Conservation (phyloP, 2,888 invertebrate genomes). For the Myopa tessellatipennis region DNA sequence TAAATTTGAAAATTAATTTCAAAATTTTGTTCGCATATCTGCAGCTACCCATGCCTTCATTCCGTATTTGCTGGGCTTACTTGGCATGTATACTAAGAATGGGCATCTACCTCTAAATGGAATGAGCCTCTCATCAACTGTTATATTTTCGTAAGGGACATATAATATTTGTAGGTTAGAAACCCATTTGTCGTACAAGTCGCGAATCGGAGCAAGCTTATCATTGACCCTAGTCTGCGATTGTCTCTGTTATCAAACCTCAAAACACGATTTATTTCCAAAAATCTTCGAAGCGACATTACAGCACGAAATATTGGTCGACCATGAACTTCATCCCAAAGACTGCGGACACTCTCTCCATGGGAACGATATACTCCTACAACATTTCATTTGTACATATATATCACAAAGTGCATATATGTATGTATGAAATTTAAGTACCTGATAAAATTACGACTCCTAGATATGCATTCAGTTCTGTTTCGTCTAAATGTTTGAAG, state of each 20-base stretch:
- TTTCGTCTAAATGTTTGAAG: constrained; percentile 13
- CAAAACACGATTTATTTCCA: too few relatives aligned
- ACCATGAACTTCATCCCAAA: constrained; percentile 25
- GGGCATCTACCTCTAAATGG: constrained; percentile 2
- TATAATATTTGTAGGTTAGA: constrained; percentile 9
- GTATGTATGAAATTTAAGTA: constrained; percentile 1
- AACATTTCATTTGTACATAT: constrained; percentile 7
- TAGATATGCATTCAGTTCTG: neutral
- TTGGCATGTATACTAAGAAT: constrained; percentile 21
- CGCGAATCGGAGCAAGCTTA: constrained; percentile 33
- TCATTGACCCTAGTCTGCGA: constrained; percentile 7
- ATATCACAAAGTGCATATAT: constrained; percentile 9
- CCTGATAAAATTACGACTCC: neutral
- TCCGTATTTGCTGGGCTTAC: constrained; percentile 20
- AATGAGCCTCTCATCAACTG: constrained; percentile 22
- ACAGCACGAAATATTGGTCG: constrained; percentile 27
- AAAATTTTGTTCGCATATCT: constrained; percentile 19
- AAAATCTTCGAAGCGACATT: constrained; percentile 22
- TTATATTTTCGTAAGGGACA: constrained; percentile 27
- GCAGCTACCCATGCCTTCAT: constrained; percentile 25
- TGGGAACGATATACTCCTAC: constrained; percentile 20
- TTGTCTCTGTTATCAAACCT: too few relatives aligned
- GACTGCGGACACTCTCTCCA: constrained; percentile 1
- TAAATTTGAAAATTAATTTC: constrained; percentile 3
- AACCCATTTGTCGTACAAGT: constrained; percentile 27